These are phyloP conservation scores for Opisthocomus hoazin DNA, from an alignment of 2,113 vertebrate genomes.

Conservation along the genomic window DNA sequence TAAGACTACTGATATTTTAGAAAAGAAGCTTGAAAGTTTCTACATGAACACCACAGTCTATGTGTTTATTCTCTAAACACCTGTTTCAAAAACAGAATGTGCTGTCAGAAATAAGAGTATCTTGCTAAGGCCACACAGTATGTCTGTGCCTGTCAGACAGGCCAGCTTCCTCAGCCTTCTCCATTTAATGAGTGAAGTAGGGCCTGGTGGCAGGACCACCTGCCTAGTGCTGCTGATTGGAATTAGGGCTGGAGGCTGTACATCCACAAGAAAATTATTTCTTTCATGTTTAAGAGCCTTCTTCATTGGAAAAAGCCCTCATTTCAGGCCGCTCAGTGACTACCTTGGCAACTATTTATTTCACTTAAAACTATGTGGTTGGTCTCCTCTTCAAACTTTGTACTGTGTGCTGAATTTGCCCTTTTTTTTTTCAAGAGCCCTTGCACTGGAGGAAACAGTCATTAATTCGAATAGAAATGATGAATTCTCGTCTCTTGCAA, in stretches of 20 bases:
- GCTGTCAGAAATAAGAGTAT: neutral
- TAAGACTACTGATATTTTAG: neutral
- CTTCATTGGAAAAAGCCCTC: neutral
- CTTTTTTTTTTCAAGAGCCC: neutral
- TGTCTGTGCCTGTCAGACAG: neutral
- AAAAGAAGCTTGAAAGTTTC: neutral
- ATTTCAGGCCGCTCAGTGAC: neutral
- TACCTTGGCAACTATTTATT: neutral
- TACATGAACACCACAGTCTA: neutral
- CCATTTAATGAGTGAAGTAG: neutral
- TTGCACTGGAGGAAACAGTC: neutral
- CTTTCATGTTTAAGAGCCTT: neutral
- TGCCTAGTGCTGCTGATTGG: neutral
- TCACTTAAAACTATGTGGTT: neutral
- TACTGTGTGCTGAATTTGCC: neutral
- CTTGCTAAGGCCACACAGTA: neutral
- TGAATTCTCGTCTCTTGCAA: neutral
- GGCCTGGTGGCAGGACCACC: neutral
- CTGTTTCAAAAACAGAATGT: neutral
- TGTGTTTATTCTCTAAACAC: neutral
- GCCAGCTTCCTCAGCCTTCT: neutral
- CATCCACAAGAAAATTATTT: neutral
- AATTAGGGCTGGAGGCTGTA: neutral
- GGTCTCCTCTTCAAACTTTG: neutral
- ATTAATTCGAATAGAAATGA: neutral